phyloP scores from a whole-genome alignment of 1,140 invertebrate species.

The Drusus annulatus region DNA sequence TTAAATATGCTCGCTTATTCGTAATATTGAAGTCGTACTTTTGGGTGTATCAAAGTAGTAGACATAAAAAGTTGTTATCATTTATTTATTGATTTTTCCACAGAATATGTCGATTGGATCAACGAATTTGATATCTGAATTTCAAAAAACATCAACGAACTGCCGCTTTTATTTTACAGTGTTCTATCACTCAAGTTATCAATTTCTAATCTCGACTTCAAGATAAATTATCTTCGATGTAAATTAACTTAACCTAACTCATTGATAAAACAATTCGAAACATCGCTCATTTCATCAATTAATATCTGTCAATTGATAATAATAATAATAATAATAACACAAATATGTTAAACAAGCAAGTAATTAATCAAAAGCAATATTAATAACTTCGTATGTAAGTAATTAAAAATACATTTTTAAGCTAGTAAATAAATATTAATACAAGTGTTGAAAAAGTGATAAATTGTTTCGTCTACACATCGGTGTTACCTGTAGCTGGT shows the following conservation, averaged over 20 bases:
- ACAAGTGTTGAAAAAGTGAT: not conserved
- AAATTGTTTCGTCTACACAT: not conserved
- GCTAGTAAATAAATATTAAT: too few species aligned
- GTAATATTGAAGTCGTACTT: not conserved
- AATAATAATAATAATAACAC: too few species aligned
- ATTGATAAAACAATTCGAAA: not conserved
- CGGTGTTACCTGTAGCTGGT: not conserved
- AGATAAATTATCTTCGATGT: not conserved
- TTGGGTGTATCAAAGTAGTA: constrained; percentile 1
- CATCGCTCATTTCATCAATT: too few species aligned
- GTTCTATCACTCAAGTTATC: not conserved
- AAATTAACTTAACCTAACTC: not conserved
- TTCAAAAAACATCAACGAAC: not conserved
- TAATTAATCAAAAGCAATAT: too few species aligned
- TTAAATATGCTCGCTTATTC: too few species aligned
- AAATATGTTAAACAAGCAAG: too few species aligned
- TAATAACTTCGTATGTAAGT: too few species aligned
- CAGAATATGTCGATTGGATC: constrained; percentile 22
- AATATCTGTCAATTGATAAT: constrained; percentile 1
- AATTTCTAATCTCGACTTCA: not conserved
- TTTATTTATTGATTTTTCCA: not conserved
- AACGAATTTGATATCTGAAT: not conserved
- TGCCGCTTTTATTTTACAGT: not conserved
- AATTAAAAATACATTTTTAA: too few species aligned
- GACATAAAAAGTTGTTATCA: not conserved